These are phyloP conservation scores for Euclidia mi DNA, from an alignment of 2,888 invertebrate species.

Conservation along the genomic window DNA sequence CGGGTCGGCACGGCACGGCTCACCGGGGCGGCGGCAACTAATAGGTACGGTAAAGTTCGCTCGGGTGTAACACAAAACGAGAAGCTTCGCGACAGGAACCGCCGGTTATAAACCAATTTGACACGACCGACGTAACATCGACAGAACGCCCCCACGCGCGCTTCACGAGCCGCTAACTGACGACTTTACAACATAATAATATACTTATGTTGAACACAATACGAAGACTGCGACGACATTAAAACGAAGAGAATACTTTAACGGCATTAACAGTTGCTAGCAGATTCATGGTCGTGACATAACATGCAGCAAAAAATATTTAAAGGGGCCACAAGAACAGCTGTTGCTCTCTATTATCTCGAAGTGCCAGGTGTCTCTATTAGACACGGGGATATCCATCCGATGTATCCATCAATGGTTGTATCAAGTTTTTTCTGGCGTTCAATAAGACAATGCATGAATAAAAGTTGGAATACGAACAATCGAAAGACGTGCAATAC, in stretches of 20 bases:
- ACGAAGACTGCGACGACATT: no score
- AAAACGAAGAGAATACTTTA: neutral
- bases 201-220: slow-evolving; percentile 35
- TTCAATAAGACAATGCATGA: slow-evolving; percentile 1
- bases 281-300: slow-evolving; percentile 6
- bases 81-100: slow-evolving; percentile 48
- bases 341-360: slow-evolving; percentile 64
- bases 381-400: slow-evolving; percentile 27
- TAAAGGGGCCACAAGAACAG: slow-evolving; percentile 62
- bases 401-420: neutral
- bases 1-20: slow-evolving; percentile 34
- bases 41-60: slow-evolving; percentile 47
- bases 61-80: slow-evolving; percentile 60
- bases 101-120: slow-evolving; percentile 65
- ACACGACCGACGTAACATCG: slow-evolving; percentile 61
- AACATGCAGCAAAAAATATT: slow-evolving; percentile 10
- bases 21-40: slow-evolving; percentile 40
- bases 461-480: neutral
- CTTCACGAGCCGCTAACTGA: slow-evolving; percentile 29
- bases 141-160: slow-evolving; percentile 25
- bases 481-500: neutral
- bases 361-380: slow-evolving; percentile 66
- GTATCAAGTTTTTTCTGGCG: slow-evolving; percentile 6
- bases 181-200: slow-evolving; percentile 20
- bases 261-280: neutral